Evolutionary conservation across 2,797 vertebrate genomes (phyloP).

Genomic region (Coregonus ussuriensis): DNA sequence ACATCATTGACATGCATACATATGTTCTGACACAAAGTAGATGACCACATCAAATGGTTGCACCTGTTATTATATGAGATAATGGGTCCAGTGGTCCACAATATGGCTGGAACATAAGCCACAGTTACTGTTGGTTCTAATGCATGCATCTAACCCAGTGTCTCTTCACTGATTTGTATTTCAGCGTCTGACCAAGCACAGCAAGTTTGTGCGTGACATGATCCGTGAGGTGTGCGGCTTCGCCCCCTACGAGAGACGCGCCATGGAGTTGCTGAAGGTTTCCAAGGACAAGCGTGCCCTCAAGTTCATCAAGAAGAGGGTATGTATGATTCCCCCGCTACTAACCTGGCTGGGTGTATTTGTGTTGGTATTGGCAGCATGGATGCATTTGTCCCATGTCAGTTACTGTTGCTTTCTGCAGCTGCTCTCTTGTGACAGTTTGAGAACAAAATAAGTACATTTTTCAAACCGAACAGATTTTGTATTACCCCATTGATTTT

Average conservation of each 20-base stretch:
- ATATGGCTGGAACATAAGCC: too few species aligned
- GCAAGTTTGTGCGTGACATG: constrained; percentile 93
- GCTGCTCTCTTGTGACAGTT: too few species aligned
- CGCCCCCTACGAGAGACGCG: constrained; percentile 90
- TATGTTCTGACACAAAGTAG: too few species aligned
- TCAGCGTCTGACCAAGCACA: constrained; percentile 95
- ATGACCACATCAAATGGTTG: too few species aligned
- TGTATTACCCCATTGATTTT: not conserved
- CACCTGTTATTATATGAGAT: too few species aligned
- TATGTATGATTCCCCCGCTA: constrained; percentile 56
- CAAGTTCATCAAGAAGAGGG: constrained; percentile 98
- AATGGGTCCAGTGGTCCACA: too few species aligned
- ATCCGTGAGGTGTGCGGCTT: constrained; percentile 95
- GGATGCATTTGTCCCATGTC: not conserved
- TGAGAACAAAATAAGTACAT: too few species aligned
- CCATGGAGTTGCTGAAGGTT: constrained; percentile 97
- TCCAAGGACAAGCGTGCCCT: constrained; percentile 97
- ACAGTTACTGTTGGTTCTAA: too few species aligned
- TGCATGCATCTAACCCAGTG: not conserved
- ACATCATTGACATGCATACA: too few species aligned
- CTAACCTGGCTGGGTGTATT: not conserved
- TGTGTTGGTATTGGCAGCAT: not conserved
- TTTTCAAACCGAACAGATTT: too few species aligned
- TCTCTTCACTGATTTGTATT: not conserved
- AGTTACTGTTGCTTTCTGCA: too few species aligned